A percentile compares a stretch with the other conserved stretches of the same genome.
phyloP scores from a whole-genome alignment of 2,113 vertebrate species.

The Syngnathus floridae region DNA sequence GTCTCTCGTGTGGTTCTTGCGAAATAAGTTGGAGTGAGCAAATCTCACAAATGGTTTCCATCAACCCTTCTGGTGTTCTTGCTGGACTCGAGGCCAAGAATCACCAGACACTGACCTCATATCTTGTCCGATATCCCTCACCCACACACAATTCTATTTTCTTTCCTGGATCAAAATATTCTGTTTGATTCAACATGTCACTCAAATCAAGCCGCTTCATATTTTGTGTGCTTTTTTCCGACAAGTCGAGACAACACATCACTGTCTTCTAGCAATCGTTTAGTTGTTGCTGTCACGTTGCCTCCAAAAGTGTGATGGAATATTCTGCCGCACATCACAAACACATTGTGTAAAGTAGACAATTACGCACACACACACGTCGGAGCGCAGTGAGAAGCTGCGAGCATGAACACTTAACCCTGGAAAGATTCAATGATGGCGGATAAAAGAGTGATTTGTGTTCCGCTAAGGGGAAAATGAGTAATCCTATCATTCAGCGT shows the following conservation, averaged over 20 bases:
- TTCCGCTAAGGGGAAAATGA: constrained; percentile 68
- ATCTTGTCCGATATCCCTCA: constrained; percentile 6
- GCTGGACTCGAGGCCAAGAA: constrained; percentile 39
- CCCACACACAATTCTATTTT: constrained; percentile 4
- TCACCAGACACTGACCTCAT: constrained; percentile 56
- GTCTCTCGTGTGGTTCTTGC: too few species aligned
- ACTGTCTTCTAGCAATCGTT: constrained; percentile 18
- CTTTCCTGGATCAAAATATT: not conserved
- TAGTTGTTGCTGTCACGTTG: constrained; percentile 30
- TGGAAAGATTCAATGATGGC: constrained; percentile 68
- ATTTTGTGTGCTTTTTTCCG: not conserved
- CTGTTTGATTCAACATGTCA: constrained; percentile 10
- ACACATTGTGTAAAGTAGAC: constrained; percentile 34
- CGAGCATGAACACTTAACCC: constrained; percentile 66
- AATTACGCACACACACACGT: constrained; percentile 8
- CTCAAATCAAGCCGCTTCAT: not conserved
- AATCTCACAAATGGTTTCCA: not conserved
- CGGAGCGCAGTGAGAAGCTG: constrained; percentile 24
- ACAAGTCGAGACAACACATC: constrained; percentile 20
- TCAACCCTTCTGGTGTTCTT: not conserved
- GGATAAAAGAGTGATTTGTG: constrained; percentile 72
- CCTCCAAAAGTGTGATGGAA: constrained; percentile 22
- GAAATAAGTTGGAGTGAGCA: too few species aligned
- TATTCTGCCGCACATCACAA: constrained; percentile 34
- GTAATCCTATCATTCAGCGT: constrained; percentile 71